These are phyloP conservation scores for Drosophila fuyamai DNA, from an alignment of 1,140 invertebrate species.

Conservation along the genomic window DNA sequence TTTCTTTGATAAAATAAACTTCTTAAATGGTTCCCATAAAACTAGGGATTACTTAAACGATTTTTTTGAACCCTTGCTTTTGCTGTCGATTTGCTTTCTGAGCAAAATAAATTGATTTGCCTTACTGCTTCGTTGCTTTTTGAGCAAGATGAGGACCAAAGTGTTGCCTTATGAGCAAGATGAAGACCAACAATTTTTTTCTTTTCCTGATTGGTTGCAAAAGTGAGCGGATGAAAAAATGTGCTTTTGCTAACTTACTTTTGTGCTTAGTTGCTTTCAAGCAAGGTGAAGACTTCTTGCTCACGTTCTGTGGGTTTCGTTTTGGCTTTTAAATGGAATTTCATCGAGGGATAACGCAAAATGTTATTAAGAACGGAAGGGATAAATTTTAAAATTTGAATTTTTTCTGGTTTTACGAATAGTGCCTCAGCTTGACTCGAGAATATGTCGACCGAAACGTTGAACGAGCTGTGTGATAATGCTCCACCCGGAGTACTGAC, in stretches of 20 bases:
- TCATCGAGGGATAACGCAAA: neutral
- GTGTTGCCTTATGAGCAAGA: neutral
- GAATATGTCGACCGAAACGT: constrained; percentile 64
- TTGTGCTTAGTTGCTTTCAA: neutral
- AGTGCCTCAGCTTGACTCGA: constrained; percentile 25
- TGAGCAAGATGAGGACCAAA: neutral
- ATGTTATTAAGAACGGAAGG: neutral
- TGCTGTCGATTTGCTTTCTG: neutral
- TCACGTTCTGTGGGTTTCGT: neutral
- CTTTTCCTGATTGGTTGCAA: neutral
- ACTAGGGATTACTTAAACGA: neutral
- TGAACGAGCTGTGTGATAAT: constrained; percentile 56
- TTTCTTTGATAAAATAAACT: neutral
- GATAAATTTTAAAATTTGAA: constrained; percentile 36
- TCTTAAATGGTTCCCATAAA: neutral
- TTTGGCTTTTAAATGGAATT: neutral
- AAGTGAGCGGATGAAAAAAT: too few species aligned
- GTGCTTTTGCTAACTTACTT: neutral
- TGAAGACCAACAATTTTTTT: neutral
- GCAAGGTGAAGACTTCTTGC: neutral
- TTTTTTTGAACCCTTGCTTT: neutral
- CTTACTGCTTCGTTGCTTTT: neutral
- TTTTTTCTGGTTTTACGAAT: constrained; percentile 36
- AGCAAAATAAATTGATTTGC: neutral
- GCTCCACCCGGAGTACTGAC: neutral